Conservation (phyloP, 1,140 invertebrate genomes). For the Bilobella aurantiaca region DNA sequence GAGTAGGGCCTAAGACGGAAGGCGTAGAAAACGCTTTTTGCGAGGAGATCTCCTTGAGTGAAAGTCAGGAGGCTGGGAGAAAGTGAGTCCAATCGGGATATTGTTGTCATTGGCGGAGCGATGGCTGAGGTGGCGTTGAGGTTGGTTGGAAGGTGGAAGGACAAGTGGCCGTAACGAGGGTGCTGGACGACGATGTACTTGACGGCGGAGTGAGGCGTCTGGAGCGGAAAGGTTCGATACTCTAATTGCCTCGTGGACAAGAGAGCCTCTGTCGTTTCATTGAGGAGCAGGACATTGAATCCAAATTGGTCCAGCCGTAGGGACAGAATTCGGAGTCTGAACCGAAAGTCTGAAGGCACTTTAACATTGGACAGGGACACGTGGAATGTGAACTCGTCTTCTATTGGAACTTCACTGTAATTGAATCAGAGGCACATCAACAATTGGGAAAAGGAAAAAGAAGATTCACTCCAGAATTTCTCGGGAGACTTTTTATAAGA, state of each 20-base stretch:
- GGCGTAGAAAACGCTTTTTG: constrained; percentile 22
- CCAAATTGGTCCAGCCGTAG: constrained; percentile 26
- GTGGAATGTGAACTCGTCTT: constrained; percentile 35
- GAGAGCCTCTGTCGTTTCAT: constrained; percentile 23
- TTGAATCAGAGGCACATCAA: constrained; percentile 5
- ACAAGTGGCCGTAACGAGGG: constrained; percentile 27
- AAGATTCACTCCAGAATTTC: no score
- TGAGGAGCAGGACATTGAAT: constrained; percentile 23
- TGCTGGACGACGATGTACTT: constrained; percentile 24
- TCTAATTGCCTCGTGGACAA: constrained; percentile 22
- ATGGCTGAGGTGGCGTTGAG: background rate
- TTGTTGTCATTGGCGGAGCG: background rate
- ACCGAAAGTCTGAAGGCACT: constrained; percentile 35
- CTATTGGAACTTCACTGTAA: constrained; percentile 30
- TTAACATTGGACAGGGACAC: constrained; percentile 33
- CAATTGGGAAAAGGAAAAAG: no score
- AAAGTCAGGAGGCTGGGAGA: constrained; percentile 12
- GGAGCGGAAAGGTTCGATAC: constrained; percentile 29
- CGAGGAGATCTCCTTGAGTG: constrained; percentile 27
- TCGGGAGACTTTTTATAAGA: no score
- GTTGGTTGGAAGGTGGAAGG: constrained; percentile 1
- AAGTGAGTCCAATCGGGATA: background rate
- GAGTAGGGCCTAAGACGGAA: constrained; percentile 31
- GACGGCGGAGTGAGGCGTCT: constrained; percentile 21
- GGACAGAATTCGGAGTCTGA: constrained; percentile 31